Conservation (phyloP, 1,140 invertebrate species). For the Drosophila gunungcola region DNA sequence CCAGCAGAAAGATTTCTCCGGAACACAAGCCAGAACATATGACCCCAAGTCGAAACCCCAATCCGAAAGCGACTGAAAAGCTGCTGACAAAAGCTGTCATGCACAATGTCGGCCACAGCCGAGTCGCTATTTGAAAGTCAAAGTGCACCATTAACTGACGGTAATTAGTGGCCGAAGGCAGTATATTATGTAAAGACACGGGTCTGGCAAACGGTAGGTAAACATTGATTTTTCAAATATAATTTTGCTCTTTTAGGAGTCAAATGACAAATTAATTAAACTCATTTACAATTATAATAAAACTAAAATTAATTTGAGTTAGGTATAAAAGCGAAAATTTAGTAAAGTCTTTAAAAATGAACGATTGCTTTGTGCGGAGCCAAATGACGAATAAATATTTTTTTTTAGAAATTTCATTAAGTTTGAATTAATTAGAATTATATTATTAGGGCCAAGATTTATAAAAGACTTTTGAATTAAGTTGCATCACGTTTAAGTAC, state of each 20-base stretch:
- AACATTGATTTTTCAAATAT: conserved; percentile 76
- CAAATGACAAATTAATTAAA: conserved; percentile 42
- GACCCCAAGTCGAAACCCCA: conserved; percentile 4
- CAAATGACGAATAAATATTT: conserved; percentile 39
- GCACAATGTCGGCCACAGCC: conserved; percentile 50
- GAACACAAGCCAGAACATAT: conserved; percentile 28
- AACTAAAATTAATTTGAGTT: too few relatives aligned
- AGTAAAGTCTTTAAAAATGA: conserved; percentile 16
- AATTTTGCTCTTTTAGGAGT: conserved; percentile 49
- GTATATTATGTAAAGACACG: conserved; percentile 24
- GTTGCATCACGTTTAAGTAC: too few relatives aligned
- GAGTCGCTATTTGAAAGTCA: conserved; percentile 72
- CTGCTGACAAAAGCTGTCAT: conserved; percentile 83
- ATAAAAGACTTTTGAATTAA: not conserved
- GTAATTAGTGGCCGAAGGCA: conserved; percentile 62
- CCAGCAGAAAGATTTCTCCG: conserved; percentile 53
- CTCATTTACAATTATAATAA: not conserved
- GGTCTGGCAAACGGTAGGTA: conserved; percentile 73
- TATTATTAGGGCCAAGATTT: too few relatives aligned
- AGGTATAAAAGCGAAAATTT: too few relatives aligned
- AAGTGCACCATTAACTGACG: conserved; percentile 77
- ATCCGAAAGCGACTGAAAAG: conserved; percentile 64
- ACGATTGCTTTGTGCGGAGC: conserved; percentile 64
- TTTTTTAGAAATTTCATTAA: not conserved
- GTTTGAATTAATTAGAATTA: not conserved